Base-by-base conservation (phyloP, 2,797 vertebrate genomes). In the Nannoperca obscura region DNA sequence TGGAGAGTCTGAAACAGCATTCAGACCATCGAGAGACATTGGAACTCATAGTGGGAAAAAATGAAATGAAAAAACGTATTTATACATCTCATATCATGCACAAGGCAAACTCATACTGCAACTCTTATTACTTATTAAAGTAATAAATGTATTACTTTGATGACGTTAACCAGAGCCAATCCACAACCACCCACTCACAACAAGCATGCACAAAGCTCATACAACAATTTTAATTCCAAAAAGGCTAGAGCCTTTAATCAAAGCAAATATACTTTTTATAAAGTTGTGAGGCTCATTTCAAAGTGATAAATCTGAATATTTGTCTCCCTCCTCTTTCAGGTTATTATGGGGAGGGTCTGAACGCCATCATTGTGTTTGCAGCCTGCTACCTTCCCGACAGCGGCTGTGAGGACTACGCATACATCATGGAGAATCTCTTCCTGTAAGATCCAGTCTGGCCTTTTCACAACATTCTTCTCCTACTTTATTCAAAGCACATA, bases 381-480 rank as follows among this genome's bases (percentile, higher is more conserved):
- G 97, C 97, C 81, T 98, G 97, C 80, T 94, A 96, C 58, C 96
- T 99, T 32, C 98, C 97, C 0, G 98, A 99, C 92, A 99, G 97
- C 84, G 92, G 94, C 92, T 95, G 96, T 77, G 93, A 97, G 0
- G 97, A 98, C 79, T 98, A 98, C 76, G 94, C 96, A 50, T 97
- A 98, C 92, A 96, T 99, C 94, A 98, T 99, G 97, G 98, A 99
- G 89, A 98, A 99, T 69, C 97, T 99, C 76, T 99, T 99, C 90
- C 88, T 99, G 98, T 99, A 88, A 95, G 96, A 64, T 20, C 34
- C 53, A 7, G 49, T 64, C 34, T 66, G 11, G 0, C 11, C 7
- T 46, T 34, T 34, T 55, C 7, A 46, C 2, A 30, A 30, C 3
- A 0, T 20, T 9, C 10, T 46, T 71, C 7, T 63, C 52, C 5